These are phyloP conservation scores for Acromyrmex echinatior DNA, from an alignment of 1,140 invertebrate species.

Conservation along the genomic window DNA sequence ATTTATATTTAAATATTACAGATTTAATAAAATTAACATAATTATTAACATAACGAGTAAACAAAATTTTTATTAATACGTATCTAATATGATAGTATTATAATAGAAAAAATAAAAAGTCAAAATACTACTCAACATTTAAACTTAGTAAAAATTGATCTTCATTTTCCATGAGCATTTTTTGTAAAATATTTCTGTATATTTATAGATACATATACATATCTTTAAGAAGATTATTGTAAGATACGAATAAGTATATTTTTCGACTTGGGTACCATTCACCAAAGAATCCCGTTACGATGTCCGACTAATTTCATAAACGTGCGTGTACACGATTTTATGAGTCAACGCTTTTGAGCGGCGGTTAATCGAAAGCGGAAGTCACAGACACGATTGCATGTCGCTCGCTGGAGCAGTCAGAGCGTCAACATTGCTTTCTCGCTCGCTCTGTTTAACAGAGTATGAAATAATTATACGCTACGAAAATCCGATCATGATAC, in stretches of 20 bases:
- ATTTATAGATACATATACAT: neutral
- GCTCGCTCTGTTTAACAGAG: constrained; percentile 65
- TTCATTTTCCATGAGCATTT: neutral
- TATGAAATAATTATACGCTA: constrained; percentile 64
- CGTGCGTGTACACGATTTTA: constrained; percentile 49
- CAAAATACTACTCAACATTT: neutral
- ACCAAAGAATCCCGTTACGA: constrained; percentile 67
- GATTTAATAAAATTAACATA: too few species aligned
- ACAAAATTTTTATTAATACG: neutral
- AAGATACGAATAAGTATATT: constrained; percentile 15
- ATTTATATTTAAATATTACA: neutral
- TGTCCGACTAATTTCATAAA: constrained; percentile 56
- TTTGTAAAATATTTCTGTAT: neutral
- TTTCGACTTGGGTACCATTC: constrained; percentile 6
- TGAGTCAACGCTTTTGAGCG: constrained; percentile 60
- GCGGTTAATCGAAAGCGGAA: constrained; percentile 61
- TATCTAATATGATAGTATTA: neutral
- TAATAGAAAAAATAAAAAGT: neutral
- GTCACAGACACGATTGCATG: constrained; percentile 60
- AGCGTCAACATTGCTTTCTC: constrained; percentile 54
- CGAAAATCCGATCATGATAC: constrained; percentile 61
- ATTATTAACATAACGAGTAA: too few species aligned
- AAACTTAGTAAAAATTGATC: neutral
- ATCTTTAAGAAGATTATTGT: neutral
- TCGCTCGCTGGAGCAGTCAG: constrained; percentile 41